A percentile compares a stretch with the other conserved stretches of the same genome.
phyloP scores from a whole-genome alignment of 2,797 vertebrate genomes.

The Paramormyrops hopkinsi region DNA sequence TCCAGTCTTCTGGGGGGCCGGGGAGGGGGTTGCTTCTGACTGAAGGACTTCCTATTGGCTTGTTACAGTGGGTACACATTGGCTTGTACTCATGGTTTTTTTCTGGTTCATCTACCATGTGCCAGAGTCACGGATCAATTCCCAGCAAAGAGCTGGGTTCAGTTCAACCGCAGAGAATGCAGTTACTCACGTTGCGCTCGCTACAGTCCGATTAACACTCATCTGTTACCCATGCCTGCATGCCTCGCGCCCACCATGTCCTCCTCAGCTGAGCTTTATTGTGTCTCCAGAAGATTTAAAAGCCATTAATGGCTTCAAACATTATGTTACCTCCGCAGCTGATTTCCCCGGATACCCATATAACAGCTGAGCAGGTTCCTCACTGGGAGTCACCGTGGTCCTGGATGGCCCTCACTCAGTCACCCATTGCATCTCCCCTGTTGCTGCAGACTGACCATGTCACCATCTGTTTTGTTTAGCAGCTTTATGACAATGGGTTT shows the following conservation, averaged over 20 bases:
- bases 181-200: slow-evolving; percentile 48
- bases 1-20: not conserved
- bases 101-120: not conserved
- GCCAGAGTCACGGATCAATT: not conserved
- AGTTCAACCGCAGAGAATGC: slow-evolving; percentile 17
- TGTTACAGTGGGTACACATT: not conserved
- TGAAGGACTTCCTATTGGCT: not conserved
- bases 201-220: slow-evolving; percentile 38
- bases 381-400: not conserved
- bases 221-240: slow-evolving; percentile 22
- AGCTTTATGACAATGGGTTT: not conserved
- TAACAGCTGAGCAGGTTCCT: slow-evolving; percentile 8
- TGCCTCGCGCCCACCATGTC: not conserved
- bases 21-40: not conserved
- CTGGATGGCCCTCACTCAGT: not conserved
- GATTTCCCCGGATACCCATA: slow-evolving; percentile 33
- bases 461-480: not conserved
- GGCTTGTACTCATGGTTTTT: not conserved
- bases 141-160: slow-evolving; percentile 20
- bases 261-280: not conserved
- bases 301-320: slow-evolving; percentile 20
- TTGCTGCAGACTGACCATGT: slow-evolving; percentile 8
- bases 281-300: not conserved
- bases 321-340: not conserved
- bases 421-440: slow-evolving; percentile 22